Evolutionary conservation across 1,140 invertebrate genomes (phyloP).

Genomic region (Pogonomyrmex barbatus): DNA sequence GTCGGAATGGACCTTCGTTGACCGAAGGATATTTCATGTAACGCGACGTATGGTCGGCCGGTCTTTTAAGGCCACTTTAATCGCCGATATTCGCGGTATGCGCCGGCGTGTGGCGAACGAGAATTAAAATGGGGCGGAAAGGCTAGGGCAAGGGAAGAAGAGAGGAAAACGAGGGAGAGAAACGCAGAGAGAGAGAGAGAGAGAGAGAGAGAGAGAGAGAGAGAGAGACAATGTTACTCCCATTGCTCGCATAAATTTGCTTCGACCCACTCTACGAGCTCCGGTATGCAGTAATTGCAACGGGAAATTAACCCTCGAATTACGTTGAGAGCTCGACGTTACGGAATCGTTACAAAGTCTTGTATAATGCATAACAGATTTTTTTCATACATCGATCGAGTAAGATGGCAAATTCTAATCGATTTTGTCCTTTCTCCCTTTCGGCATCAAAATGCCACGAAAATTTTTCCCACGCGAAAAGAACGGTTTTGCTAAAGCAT

Average conservation of each 20-base stretch:
- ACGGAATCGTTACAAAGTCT: constrained; percentile 26
- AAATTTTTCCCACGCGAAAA: neutral
- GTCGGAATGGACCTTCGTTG: constrained; percentile 48
- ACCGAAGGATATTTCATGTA: constrained; percentile 57
- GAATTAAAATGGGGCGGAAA: constrained; percentile 58
- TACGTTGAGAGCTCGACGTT: constrained; percentile 55
- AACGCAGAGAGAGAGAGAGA: neutral
- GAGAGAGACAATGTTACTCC: constrained; percentile 35
- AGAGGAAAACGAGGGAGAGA: neutral
- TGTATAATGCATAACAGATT: constrained; percentile 31
- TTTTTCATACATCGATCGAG: neutral
- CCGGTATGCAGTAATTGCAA: constrained; percentile 39
- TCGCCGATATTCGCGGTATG: constrained; percentile 55
- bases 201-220: neutral
- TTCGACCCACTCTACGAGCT: constrained; percentile 46
- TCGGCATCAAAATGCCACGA: neutral
- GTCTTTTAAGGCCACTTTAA: constrained; percentile 68
- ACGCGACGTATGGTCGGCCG: constrained; percentile 32
- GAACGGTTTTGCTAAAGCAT: no score
- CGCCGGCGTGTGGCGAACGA: constrained; percentile 17
- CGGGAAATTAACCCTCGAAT: constrained; percentile 42
- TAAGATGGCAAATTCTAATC: neutral
- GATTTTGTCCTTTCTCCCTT: neutral
- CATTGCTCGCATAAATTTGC: constrained; percentile 56
- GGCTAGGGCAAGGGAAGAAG: neutral